A percentile compares a stretch with the other conserved stretches of the same genome.
Conservation (phyloP, 2,797 vertebrate species). For the Crenichthys baileyi region DNA sequence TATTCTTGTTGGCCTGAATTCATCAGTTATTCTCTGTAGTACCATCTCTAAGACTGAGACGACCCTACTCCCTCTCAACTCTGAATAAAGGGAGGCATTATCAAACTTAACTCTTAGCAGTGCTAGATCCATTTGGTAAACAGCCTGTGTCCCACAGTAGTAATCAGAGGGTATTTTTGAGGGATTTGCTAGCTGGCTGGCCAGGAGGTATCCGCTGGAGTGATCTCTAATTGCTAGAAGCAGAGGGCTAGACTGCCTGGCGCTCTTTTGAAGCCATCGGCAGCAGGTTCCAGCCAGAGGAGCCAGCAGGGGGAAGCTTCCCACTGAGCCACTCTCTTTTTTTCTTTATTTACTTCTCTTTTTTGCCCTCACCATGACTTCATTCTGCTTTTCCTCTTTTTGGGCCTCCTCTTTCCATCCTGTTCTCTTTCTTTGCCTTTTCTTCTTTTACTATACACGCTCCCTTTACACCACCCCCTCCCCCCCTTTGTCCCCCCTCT, state of each 20-base stretch:
- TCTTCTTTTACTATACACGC: constrained; percentile 58
- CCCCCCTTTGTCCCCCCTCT: constrained; percentile 9
- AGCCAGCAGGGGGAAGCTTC: constrained; percentile 77
- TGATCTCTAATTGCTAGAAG: constrained; percentile 83
- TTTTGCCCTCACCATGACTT: constrained; percentile 56
- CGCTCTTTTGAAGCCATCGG: constrained; percentile 80
- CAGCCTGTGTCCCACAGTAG: constrained; percentile 81
- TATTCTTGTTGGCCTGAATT: constrained; percentile 45
- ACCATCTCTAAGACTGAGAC: constrained; percentile 70
- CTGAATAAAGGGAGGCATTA: constrained; percentile 76
- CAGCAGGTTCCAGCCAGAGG: constrained; percentile 76
- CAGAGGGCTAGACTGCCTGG: constrained; percentile 78
- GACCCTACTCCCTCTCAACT: constrained; percentile 58
- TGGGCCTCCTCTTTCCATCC: constrained; percentile 40
- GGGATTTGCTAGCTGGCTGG: constrained; percentile 81
- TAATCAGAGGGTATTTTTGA: constrained; percentile 83
- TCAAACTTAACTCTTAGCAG: constrained; percentile 75
- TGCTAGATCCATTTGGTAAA: constrained; percentile 80
- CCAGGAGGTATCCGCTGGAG: constrained; percentile 81
- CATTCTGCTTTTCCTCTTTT: constrained; percentile 56
- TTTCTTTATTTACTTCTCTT: constrained; percentile 64
- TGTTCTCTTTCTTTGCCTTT: constrained; percentile 40
- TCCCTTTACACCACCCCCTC: constrained; percentile 30
- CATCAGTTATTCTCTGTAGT: constrained; percentile 33
- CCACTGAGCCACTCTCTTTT: constrained; percentile 72